Conservation (phyloP, 2,888 invertebrate genomes). For the Pharmacophagus antenor region DNA sequence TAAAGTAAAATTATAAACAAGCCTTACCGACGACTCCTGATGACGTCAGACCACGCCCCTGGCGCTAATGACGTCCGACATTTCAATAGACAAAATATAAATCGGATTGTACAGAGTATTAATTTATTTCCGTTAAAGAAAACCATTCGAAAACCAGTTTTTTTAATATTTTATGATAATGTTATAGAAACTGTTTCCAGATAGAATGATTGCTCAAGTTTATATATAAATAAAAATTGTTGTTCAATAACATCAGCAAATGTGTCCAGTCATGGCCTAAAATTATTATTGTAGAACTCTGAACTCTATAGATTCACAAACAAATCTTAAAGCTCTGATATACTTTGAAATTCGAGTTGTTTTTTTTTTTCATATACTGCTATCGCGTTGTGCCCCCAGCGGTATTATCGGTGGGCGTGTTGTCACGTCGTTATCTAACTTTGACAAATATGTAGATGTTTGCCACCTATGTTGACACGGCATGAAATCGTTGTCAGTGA, state of each 20-base stretch:
- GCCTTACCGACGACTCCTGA: slow-evolving; percentile 24
- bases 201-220: not conserved
- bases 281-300: slow-evolving; percentile 16
- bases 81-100: slow-evolving; percentile 9
- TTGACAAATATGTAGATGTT: slow-evolving; percentile 38
- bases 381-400: slow-evolving; percentile 50
- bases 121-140: not conserved
- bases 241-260: not conserved
- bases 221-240: not conserved
- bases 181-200: not conserved
- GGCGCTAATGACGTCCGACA: slow-evolving; percentile 12
- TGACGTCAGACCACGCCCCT: slow-evolving; percentile 44
- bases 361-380: slow-evolving; percentile 42
- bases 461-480: slow-evolving; percentile 34
- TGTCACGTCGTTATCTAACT: slow-evolving; percentile 46
- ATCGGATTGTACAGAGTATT: not conserved
- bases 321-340: slow-evolving; percentile 16
- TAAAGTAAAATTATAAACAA: slow-evolving; percentile 5
- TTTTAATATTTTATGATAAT: not conserved
- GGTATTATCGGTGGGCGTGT: slow-evolving; percentile 50
- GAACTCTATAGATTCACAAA: slow-evolving; percentile 27
- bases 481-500: slow-evolving; percentile 40
- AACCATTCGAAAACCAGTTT: not conserved
- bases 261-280: slow-evolving; percentile 4
- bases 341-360: slow-evolving; percentile 17